Conservation (phyloP, 1,140 invertebrate species). For the Bombus huntii region DNA sequence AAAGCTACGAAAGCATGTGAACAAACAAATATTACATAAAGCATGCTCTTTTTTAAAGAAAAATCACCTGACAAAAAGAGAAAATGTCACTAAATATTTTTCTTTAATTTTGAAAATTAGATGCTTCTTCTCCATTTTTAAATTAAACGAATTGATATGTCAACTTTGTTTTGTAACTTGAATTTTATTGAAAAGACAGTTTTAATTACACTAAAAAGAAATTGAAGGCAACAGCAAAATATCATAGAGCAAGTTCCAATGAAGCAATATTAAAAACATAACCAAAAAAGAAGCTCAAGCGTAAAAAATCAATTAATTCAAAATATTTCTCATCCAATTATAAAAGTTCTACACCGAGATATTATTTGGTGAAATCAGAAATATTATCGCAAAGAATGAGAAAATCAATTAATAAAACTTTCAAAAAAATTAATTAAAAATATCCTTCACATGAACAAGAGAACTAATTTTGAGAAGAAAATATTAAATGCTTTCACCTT, state of each 20-base stretch:
- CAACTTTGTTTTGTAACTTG: background rate
- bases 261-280: background rate
- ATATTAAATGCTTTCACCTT: background rate
- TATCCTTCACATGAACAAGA: background rate
- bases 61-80: background rate
- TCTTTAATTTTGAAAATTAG: background rate
- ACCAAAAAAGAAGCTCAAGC: background rate
- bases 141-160: background rate
- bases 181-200: background rate
- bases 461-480: background rate
- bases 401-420: background rate
- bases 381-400: background rate
- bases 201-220: background rate
- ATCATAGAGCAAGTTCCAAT: background rate
- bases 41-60: conserved; percentile 19
- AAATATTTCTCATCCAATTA: background rate
- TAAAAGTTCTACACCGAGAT: background rate
- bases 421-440: background rate
- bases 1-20: conserved; percentile 4
- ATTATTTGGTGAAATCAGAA: background rate
- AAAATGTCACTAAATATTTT: background rate
- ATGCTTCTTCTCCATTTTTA: background rate
- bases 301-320: background rate
- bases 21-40: conserved; percentile 8
- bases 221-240: background rate